These are phyloP conservation scores for Megatriorchis doriae DNA, from an alignment of 2,113 vertebrate genomes.

Conservation along the genomic window DNA sequence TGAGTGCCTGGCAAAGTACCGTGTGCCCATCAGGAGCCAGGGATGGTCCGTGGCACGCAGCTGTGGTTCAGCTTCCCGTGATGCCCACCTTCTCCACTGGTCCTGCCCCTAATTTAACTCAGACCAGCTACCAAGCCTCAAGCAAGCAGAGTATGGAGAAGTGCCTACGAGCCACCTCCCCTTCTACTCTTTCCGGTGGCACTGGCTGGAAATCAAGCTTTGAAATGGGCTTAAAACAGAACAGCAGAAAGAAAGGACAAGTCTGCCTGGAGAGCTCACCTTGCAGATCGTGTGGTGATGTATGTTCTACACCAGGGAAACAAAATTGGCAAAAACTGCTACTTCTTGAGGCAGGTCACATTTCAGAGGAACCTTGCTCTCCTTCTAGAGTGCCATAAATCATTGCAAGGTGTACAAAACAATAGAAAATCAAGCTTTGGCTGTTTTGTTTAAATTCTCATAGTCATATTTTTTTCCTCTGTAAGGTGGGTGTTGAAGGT, in stretches of 20 bases:
- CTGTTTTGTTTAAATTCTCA: neutral
- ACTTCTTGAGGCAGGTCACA: neutral
- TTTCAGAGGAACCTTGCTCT: neutral
- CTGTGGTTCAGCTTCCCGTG: fast-evolving
- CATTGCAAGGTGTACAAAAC: neutral
- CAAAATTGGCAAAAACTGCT: neutral
- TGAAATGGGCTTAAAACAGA: neutral
- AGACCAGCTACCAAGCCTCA: neutral
- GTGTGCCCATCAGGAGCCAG: neutral
- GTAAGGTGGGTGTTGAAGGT: neutral
- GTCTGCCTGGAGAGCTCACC: neutral
- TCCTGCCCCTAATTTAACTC: neutral
- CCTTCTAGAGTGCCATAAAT: neutral
- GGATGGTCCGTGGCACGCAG: fast-evolving
- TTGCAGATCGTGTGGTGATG: neutral
- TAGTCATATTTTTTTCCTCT: neutral
- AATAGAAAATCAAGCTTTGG: neutral
- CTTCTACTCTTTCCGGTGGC: neutral
- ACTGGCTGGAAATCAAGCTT: neutral
- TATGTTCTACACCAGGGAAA: fast-evolving
- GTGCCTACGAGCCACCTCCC: neutral
- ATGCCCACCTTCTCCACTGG: neutral
- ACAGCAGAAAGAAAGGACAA: neutral
- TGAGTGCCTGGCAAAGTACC: neutral
- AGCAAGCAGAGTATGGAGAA: neutral